Conservation (phyloP, 2,113 vertebrate genomes). For the Aramus guarauna region DNA sequence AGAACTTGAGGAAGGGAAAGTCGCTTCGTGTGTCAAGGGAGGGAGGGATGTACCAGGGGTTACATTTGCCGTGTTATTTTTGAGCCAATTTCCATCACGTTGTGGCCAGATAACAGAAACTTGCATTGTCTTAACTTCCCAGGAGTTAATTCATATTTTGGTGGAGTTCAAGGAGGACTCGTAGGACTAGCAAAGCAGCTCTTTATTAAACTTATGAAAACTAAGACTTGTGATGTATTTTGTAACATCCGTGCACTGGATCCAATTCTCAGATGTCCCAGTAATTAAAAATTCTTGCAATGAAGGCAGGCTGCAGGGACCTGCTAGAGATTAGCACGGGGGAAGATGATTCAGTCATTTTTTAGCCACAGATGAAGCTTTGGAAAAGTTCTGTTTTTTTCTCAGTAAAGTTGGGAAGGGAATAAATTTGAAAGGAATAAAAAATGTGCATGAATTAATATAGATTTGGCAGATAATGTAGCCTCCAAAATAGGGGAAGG, state of each 20-base stretch:
- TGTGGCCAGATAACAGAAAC: neutral
- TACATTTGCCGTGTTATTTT: neutral
- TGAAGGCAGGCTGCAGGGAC: neutral
- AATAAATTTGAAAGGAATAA: neutral
- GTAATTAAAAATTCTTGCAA: neutral
- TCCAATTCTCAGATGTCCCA: neutral
- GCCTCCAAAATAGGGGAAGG: neutral
- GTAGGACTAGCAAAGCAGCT: slow-evolving; percentile 31
- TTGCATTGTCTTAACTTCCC: neutral
- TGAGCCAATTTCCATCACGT: neutral
- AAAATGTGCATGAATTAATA: neutral
- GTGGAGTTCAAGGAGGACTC: slow-evolving; percentile 17
- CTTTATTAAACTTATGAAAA: neutral
- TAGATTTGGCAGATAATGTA: neutral
- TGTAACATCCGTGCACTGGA: neutral
- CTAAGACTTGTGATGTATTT: neutral
- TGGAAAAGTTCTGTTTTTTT: neutral
- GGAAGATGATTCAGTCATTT: neutral
- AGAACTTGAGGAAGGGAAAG: neutral
- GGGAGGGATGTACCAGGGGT: too few species aligned
- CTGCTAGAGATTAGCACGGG: neutral
- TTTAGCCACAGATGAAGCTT: neutral
- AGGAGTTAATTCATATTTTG: slow-evolving; percentile 15
- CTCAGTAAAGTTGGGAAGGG: neutral
- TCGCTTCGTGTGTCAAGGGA: neutral